Base-by-base conservation (phyloP, 1,140 invertebrate species). In the Monochamus saltuarius region DNA sequence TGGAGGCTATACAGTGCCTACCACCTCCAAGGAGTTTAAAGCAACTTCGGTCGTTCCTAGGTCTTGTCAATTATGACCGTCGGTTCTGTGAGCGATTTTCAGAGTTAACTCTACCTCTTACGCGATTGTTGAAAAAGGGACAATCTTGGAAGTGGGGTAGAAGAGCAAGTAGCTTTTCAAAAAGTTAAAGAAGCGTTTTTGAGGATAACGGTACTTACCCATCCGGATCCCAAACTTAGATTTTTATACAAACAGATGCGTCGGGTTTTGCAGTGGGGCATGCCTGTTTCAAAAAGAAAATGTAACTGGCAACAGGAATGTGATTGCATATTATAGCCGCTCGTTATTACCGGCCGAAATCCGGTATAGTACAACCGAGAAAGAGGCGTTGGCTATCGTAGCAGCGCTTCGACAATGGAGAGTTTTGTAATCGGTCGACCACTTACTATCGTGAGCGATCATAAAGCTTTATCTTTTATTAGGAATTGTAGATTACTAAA, bases 71-170 rank as follows among this genome's bases (percentile, higher is more conserved):
- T 6, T 75, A 69, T 65, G 66, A 73, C 50, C 43, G 72, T 11
- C 43, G 71, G 39, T 77, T 76, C 62, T 37, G 74, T n/a, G 42
- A 47, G 2, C 50, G 66, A 10, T 67, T 71, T 58, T 61, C 71
- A 13, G 59, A 55, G n/a, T 49, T 66, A 10, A 40, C 16, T 14
- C 40, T 29, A 11, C 10, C 16, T 19, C 10, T 13, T 29, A 29
- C 22, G 6, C 2, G 22, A 2, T 6, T 29, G 2, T 29, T 29
- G 6, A 29, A 29, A 29, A 29, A 29, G 6, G 22, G 22, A 29
- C 22, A 29, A 29, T 6, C 22, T 2, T 29, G 22, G 22, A 29
- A 29, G 22, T 29, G 22, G 22, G 22, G 22, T 29, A 2, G 22
- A 29, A 29, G 22, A 29, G 22, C 22, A 29, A 29, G n/a, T n/a